Conservation (phyloP, 2,113 vertebrate genomes). For the Charadrius vociferus region DNA sequence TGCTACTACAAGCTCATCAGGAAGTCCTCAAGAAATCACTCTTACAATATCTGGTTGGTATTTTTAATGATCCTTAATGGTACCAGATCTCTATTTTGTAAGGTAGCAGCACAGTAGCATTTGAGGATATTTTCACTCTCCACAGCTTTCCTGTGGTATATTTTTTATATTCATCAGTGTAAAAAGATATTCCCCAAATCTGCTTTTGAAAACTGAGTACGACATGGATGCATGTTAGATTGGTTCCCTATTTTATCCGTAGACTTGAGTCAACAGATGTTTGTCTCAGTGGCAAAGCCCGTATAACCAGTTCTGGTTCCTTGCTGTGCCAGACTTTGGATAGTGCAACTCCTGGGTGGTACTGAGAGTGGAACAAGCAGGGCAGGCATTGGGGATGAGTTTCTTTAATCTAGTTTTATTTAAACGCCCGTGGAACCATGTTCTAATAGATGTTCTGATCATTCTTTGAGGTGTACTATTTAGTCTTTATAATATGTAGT, state of each 20-base stretch:
- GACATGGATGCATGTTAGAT: accelerated
- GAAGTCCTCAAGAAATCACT: slow-evolving; percentile 91
- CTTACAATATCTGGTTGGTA: slow-evolving; percentile 95
- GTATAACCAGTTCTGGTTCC: neutral
- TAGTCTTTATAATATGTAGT: neutral
- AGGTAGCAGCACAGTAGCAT: neutral
- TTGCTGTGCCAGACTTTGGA: neutral
- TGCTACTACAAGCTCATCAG: slow-evolving; percentile 69
- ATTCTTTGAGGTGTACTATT: neutral
- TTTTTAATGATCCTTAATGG: neutral
- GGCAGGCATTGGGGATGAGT: neutral
- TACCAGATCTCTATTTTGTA: neutral
- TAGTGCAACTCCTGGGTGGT: neutral
- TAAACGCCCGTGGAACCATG: neutral
- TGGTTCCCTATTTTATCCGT: neutral
- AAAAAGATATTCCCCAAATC: neutral
- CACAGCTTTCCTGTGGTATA: neutral
- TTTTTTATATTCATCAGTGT: neutral
- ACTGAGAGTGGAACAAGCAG: neutral
- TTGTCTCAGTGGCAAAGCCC: neutral
- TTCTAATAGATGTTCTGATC: neutral
- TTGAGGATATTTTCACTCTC: neutral
- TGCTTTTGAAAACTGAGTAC: neutral
- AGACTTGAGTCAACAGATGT: neutral
- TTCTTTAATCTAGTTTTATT: neutral